Percentiles rank a stretch among this genome's conserved stretches.
Evolutionary conservation across 2,797 vertebrate genomes (phyloP).

Genomic region (Rhabdophis nuchalis): DNA sequence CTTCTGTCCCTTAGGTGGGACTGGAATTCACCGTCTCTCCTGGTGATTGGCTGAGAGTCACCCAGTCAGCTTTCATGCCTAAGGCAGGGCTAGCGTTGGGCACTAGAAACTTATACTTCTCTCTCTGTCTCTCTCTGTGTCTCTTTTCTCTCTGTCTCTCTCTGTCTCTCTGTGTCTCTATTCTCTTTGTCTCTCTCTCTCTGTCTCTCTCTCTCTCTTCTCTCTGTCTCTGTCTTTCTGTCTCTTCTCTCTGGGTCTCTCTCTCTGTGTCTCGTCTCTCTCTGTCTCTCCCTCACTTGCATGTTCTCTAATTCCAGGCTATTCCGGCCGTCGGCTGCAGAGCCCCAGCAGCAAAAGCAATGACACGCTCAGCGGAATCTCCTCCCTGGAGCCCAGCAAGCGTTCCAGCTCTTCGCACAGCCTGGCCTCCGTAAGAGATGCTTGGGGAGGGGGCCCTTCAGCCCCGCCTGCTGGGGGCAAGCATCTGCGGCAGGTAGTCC

Average conservation of each 20-base stretch:
- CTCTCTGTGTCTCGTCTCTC: not conserved
- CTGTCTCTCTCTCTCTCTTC: no score
- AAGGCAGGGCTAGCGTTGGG: no score
- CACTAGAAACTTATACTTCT: not conserved
- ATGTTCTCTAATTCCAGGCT: constrained; percentile 62
- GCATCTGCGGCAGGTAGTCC: not conserved
- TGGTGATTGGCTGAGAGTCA: not conserved
- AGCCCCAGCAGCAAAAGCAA: constrained; percentile 93
- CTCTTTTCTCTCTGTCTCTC: no score
- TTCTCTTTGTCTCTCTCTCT: not conserved
- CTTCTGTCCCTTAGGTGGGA: not conserved
- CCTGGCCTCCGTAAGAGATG: constrained; percentile 81
- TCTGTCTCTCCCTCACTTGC: not conserved
- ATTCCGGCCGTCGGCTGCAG: constrained; percentile 82
- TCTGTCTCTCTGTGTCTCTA: not conserved
- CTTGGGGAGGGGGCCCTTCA: not conserved
- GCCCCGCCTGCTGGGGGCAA: not conserved
- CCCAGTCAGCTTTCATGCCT: not conserved
- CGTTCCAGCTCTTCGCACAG: constrained; percentile 95
- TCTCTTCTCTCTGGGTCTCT: not conserved
- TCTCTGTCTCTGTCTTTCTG: no score
- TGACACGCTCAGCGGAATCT: constrained; percentile 92
- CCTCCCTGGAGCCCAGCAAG: constrained; percentile 92
- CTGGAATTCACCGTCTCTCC: not conserved
- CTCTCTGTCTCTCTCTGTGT: no score